Base-by-base conservation (phyloP, 1,140 invertebrate genomes). In the Dysdera silvatica region DNA sequence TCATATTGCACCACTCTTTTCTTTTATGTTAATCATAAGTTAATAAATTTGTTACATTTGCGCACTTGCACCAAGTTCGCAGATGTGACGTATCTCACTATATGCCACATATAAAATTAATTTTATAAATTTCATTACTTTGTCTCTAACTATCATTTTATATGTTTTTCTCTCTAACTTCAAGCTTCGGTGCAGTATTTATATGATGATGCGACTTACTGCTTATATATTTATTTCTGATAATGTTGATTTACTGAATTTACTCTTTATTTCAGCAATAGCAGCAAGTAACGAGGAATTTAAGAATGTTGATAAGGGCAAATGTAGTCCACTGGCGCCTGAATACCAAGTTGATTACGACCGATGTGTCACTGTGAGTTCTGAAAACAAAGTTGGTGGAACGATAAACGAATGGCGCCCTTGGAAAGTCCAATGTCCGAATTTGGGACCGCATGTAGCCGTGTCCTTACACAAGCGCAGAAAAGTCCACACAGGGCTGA, bases 221-320 rank as follows among this genome's bases (percentile, higher is more conserved):
- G n/a, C n/a, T n/a, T n/a, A n/a, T n/a, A n/a, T n/a, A n/a, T n/a
- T n/a, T n/a, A n/a, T n/a, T 48, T 48, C 45, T 2, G 12, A n/a
- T 23, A n/a, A 48, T n/a, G 12, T 24, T 12, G 16, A n/a, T 48
- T 23, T 14, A n/a, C 2, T n/a, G 18, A 1, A 45, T n/a, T 45
- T 23, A 29, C 18, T 45, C 24, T 29, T 32, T 7, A 28, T 37
- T 31, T 4, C 31, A 62, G 60, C 60, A 6, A 62, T 62, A 28
- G 55, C 60, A 1, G 60, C 60, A 3, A 62, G 52, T 26, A 62
- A 62, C 18, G 61, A 51, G 10, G 61, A 51, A n/a, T 62, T 62
- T n/a, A 51, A 53, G 14, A 62, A 62, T 12, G 52, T 62, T n/a
- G 61, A 62, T 31, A 62, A 62, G 12, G 61, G 61, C 1, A 62